These are phyloP conservation scores for Lasioglossum marginatum DNA, from an alignment of 2,888 invertebrate genomes.

Conservation along the genomic window DNA sequence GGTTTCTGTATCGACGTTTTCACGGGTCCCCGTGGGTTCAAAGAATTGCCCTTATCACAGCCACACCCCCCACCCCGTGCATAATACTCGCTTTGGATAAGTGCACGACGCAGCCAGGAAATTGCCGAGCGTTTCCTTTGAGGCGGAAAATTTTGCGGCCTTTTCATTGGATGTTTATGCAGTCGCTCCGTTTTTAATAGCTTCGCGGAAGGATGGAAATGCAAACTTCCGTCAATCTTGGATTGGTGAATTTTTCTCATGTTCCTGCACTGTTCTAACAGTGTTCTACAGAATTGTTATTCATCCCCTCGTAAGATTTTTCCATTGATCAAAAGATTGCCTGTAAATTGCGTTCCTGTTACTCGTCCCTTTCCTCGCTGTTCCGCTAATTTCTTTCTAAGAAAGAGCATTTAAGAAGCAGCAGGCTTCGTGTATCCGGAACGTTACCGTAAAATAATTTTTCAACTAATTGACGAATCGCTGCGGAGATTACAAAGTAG, in stretches of 20 bases:
- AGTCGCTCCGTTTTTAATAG: neutral
- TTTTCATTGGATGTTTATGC: neutral
- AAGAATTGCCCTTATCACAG: neutral
- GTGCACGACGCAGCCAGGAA: neutral
- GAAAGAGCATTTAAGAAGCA: neutral
- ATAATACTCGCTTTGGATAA: neutral
- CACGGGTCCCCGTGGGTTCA: neutral
- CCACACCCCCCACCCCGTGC: neutral
- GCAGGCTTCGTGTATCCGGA: neutral
- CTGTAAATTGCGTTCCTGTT: neutral
- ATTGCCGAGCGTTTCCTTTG: neutral
- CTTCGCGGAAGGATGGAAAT: too few species aligned
- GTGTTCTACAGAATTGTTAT: neutral
- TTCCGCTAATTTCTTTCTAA: neutral
- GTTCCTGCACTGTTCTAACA: neutral
- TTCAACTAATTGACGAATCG: neutral
- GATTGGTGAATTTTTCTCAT: neutral
- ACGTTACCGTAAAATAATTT: neutral
- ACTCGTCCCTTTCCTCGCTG: too few species aligned
- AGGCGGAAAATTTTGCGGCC: neutral
- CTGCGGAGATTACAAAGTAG: neutral
- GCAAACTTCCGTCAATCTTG: neutral
- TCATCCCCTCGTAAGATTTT: neutral
- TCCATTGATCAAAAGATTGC: neutral
- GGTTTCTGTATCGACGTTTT: neutral